Conservation (phyloP, 2,113 vertebrate genomes). For the Phodopus roborovskii region DNA sequence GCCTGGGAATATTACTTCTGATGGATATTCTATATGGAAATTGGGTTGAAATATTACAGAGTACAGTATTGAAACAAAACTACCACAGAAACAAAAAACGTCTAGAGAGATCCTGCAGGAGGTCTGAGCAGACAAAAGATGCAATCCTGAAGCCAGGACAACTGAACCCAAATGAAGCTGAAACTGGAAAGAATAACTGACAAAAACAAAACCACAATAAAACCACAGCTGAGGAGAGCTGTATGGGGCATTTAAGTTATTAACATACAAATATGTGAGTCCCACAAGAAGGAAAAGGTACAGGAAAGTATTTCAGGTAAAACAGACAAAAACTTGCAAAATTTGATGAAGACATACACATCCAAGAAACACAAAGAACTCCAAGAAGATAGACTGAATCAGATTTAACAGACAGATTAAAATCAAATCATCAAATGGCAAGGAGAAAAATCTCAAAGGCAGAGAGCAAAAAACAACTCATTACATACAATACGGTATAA, state of each 20-base stretch:
- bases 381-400: background rate
- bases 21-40: background rate
- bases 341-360: background rate
- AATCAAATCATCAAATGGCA: background rate
- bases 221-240: background rate
- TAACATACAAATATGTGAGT: background rate
- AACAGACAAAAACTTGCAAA: background rate
- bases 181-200: background rate
- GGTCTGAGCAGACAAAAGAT: background rate
- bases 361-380: background rate
- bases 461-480: background rate
- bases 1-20: background rate
- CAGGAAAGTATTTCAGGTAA: background rate
- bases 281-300: background rate
- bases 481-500: background rate
- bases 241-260: background rate
- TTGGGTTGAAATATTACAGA: background rate
- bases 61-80: background rate
- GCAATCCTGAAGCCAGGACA: background rate
- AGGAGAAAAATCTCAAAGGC: constrained; percentile 6
- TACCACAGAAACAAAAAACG: background rate
- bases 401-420: background rate
- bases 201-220: background rate
- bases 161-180: background rate
- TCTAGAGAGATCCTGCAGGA: background rate